Base-by-base conservation (phyloP, 2,113 vertebrate genomes). In the Clarias gariepinus region DNA sequence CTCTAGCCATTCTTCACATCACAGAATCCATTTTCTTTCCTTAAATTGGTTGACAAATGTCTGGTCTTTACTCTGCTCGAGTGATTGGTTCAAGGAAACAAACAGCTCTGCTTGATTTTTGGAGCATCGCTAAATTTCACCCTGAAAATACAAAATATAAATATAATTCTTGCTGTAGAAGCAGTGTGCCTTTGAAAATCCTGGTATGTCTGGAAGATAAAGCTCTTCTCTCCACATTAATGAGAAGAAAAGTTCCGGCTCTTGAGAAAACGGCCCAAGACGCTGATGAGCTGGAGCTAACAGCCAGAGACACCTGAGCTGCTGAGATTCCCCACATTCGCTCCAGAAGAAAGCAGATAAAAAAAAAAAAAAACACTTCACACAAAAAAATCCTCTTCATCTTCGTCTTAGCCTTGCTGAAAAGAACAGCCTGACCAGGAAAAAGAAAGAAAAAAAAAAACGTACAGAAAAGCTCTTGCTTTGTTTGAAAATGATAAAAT, bases 251-350 rank as follows among this genome's bases (percentile, higher is more conserved):
- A 73, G 71, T 60, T 86, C 25, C 8, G 4, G 3, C 55, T 71
- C 25, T 30, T 18, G 25, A 61, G 77, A 53, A 69, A 58, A 82
- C 61, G 36, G 63, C 41, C 41, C 71, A 0, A 41, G 71, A n/a
- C 41, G 36, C 53, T 60, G 64, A 52, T 30, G 79, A 47, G 79
- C 57, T 21, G 19, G 52, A 15, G 64, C 30, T 73, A 68, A 86
- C 77, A 86, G 61, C 61, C 28, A 86, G 47, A 57, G 53, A 80
- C 23, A 30, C 85, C 85, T 58, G 15, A 12, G 52, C 41, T 53
- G 58, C 33, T n/a, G 4, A 41, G 68, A 33, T 58, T 85, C 23
- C 23, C 33, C 33, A 19, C 25, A 25, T 18, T 28, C 8, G 36
- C 69, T 16, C 9, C 8, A 6, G 23, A 47, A 76, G 23, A 33